Evolutionary conservation across 2,888 invertebrate species (phyloP).

Genomic region (Parnassius mnemosyne): DNA sequence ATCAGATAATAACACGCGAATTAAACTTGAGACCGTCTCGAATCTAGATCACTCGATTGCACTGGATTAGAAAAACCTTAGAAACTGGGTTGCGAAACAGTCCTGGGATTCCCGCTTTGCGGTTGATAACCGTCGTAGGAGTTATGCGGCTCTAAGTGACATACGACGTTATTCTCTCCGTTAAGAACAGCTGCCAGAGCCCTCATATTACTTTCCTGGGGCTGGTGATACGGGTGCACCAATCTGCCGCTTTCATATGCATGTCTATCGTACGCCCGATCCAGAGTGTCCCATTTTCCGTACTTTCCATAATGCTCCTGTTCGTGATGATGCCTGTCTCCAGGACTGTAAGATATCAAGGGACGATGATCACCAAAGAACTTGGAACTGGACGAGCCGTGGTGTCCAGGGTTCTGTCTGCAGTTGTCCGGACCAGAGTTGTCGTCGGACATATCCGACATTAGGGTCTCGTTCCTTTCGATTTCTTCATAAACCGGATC

Average conservation of each 20-base stretch:
- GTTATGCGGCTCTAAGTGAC: constrained; percentile 89
- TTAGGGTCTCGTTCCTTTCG: constrained; percentile 85
- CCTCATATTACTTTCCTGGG: constrained; percentile 79
- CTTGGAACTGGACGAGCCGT: constrained; percentile 80
- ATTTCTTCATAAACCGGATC: constrained; percentile 92
- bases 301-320: constrained; percentile 73
- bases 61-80: constrained; percentile 39
- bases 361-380: constrained; percentile 91
- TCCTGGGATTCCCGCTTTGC: constrained; percentile 68
- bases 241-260: constrained; percentile 74
- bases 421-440: constrained; percentile 83
- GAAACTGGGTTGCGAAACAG: constrained; percentile 77
- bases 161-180: constrained; percentile 91
- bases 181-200: constrained; percentile 89
- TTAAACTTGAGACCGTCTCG: not conserved
- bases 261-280: constrained; percentile 72
- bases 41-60: constrained; percentile 9
- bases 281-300: constrained; percentile 76
- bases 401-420: constrained; percentile 83
- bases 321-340: constrained; percentile 79
- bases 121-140: constrained; percentile 74
- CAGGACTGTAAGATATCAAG: constrained; percentile 88
- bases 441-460: constrained; percentile 89
- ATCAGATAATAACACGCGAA: constrained; percentile 20
- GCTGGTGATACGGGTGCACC: constrained; percentile 77